Base-by-base conservation (phyloP, 2,888 invertebrate genomes). In the Aspidiotus destructor region DNA sequence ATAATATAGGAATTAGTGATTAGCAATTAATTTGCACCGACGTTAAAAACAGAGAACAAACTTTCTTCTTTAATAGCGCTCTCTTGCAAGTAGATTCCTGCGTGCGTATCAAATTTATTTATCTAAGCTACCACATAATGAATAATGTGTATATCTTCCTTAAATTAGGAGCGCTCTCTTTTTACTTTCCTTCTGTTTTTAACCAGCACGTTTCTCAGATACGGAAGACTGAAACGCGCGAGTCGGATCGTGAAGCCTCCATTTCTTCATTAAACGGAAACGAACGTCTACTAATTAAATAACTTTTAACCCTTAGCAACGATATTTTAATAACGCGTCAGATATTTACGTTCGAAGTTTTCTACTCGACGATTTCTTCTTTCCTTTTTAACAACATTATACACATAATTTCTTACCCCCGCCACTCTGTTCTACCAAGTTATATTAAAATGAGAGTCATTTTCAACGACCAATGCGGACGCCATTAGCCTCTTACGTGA, bases 271-370 rank as follows among this genome's bases (percentile, higher is more conserved):
- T 60, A 42, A 65, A 58, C 58, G 65, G 65, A 65, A 65, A 65
- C 65, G 58, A 55, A 54, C 65, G 41, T 65, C 17, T 58, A 9
- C 52, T 65, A 65, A 65, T 65, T 65, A 58, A 65, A 65, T 65
- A 65, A 65, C 58, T 65, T 64, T 65, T 65, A 65, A 65, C 65
- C 65, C 65, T 58, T 44, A 28, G 28, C 28, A 28, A 57, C 60
- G 65, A 65, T 65, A 65, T 65, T 60, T 28, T 60, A 65, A 58
- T 58, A 65, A 65, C 58, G 44, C 42, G 42, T 58, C 28, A 65
- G 65, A 28, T 28, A 65, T 65, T 65, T 65, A 65, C 65, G 65
- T 58, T 44, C 48, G 42, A 65, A 65, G 65, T 65, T 65, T 65
- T 65, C 58, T 58, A 65, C 65, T 10, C 48, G 58, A 28, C 28